These are phyloP conservation scores for Endotricha flammealis DNA, from an alignment of 2,888 invertebrate genomes.

Conservation along the genomic window DNA sequence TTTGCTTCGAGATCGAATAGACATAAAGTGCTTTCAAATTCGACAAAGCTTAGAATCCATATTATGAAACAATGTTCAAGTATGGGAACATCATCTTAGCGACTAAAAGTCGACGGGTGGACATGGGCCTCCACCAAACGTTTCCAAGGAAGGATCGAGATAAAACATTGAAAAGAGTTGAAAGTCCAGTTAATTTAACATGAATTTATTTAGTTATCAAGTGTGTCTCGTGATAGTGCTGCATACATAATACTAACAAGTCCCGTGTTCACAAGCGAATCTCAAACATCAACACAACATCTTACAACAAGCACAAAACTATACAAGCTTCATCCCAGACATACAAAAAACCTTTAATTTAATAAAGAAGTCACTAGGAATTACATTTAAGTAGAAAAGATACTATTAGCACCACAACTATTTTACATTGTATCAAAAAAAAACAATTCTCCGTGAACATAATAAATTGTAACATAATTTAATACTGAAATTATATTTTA, in stretches of 20 bases:
- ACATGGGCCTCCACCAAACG: too few species aligned
- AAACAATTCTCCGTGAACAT: slow-evolving; percentile 31
- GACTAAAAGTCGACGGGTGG: too few species aligned
- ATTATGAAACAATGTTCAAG: too few species aligned
- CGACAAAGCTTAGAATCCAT: too few species aligned
- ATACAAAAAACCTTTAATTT: slow-evolving; percentile 12
- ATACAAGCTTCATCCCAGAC: slow-evolving; percentile 17
- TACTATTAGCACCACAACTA: slow-evolving; percentile 38
- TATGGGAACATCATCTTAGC: too few species aligned
- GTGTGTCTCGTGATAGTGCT: slow-evolving; percentile 70
- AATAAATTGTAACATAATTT: slow-evolving; percentile 35
- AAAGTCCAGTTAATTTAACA: slow-evolving; percentile 54
- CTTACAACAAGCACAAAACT: slow-evolving; percentile 43
- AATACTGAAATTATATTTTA: too few species aligned
- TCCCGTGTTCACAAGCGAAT: slow-evolving; percentile 57
- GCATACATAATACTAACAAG: slow-evolving; percentile 56
- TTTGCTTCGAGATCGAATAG: too few species aligned
- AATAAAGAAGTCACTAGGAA: slow-evolving; percentile 9
- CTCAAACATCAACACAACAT: slow-evolving; percentile 51
- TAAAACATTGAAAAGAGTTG: too few species aligned
- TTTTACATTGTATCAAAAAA: slow-evolving; percentile 28
- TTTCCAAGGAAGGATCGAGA: too few species aligned
- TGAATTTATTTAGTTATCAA: slow-evolving; percentile 73
- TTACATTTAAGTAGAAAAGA: slow-evolving; percentile 14
- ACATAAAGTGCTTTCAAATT: too few species aligned